Base-by-base conservation (phyloP, 1,140 invertebrate genomes). In the Drosophila yakuba region DNA sequence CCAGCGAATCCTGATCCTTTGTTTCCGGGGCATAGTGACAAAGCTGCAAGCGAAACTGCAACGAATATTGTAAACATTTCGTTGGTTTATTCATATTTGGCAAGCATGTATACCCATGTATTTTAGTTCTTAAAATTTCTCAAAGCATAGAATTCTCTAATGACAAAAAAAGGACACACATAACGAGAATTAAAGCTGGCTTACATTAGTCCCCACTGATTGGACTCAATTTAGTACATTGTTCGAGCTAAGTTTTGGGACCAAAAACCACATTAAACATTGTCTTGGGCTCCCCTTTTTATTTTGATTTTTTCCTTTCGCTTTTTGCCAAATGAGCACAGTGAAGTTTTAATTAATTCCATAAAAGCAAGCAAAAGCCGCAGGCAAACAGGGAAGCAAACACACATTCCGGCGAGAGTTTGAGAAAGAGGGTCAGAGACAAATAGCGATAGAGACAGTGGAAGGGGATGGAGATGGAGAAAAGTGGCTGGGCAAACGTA, bases 261-360 rank as follows among this genome's bases (percentile, higher is more conserved):
- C 36, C 66, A 7, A 15, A 45, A 68, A 48, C 44, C 64, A 71
- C 63, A 75, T 61, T 32, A 72, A 60, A 59, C 71, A 80, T 74
- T 58, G 69, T 57, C 43, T 50, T 41, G 58, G 32, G 68, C 36
- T 35, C 39, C 36, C 45, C 57, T 50, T 74, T 51, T 68, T 51
- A 38, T 36, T 62, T 73, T 73, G 23, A 73, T 73, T 74, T 47
- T 73, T 47, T 39, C 61, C 71, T 44, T 63, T 44, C 17, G 41
- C 36, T 50, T 78, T 48, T 48, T 23, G 43, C 59, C 51, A 74
- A 83, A 76, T 80, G 72, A 80, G 80, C 72, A 58, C 62, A 71
- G 57, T 39, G 64, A 88, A 88, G 80, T 88, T 88, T 89, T 88
- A 88, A 88, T 88, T 83, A 88, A 89, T 89, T 84, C 84, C 76